phyloP scores from a whole-genome alignment of 2,888 invertebrate genomes.

The Lamproptera curius region DNA sequence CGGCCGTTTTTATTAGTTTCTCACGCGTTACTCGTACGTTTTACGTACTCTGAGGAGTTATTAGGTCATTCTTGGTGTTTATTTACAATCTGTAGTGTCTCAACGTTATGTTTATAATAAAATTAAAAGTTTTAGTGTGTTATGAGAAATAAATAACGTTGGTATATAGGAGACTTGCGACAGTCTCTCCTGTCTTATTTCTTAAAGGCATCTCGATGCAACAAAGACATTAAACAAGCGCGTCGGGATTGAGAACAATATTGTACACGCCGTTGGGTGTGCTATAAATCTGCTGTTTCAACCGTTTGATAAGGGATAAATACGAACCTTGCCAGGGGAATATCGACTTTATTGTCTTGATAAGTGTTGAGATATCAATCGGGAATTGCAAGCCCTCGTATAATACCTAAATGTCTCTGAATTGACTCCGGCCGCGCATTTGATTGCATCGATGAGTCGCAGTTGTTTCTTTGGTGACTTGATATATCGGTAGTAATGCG shows the following conservation, averaged over 20 bases:
- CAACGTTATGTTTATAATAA: background rate
- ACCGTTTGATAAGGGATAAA: slow-evolving; percentile 26
- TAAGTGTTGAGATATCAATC: slow-evolving; percentile 25
- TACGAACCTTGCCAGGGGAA: slow-evolving; percentile 20
- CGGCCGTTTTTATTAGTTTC: slow-evolving; percentile 49
- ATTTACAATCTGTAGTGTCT: background rate
- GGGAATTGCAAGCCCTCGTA: slow-evolving; percentile 25
- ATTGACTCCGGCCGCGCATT: slow-evolving; percentile 60
- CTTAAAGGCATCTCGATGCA: slow-evolving; percentile 47
- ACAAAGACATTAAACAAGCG: slow-evolving; percentile 68
- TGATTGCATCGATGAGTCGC: slow-evolving; percentile 58
- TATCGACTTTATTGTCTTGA: slow-evolving; percentile 23
- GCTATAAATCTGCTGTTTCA: slow-evolving; percentile 54
- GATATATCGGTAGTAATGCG: slow-evolving; percentile 37
- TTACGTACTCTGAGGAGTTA: slow-evolving; percentile 26
- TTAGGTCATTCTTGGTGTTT: background rate
- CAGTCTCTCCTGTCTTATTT: slow-evolving; percentile 44
- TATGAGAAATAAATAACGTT: slow-evolving; percentile 5
- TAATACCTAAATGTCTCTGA: slow-evolving; percentile 49
- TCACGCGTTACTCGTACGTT: slow-evolving; percentile 36
- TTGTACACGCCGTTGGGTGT: slow-evolving; percentile 58
- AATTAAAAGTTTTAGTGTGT: background rate
- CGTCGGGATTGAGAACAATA: slow-evolving; percentile 63
- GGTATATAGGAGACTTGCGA: slow-evolving; percentile 8
- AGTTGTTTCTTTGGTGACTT: slow-evolving; percentile 47